Evolutionary conservation across 2,113 vertebrate species (phyloP).

Genomic region (Gambusia holbrooki): DNA sequence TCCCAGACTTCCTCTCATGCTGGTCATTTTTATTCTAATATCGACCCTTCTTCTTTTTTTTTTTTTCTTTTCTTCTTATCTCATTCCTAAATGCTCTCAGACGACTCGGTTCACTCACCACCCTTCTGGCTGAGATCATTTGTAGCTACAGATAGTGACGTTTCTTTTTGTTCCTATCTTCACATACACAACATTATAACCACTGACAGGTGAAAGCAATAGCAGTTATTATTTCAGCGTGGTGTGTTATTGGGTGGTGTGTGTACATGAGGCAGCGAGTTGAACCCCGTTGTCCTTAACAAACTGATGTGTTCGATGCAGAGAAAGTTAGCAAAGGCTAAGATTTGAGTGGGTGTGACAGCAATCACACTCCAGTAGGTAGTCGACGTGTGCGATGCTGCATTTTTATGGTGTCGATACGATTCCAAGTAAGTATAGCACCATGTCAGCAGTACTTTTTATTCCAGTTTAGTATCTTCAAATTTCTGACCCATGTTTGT

Average conservation of each 20-base stretch:
- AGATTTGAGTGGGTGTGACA: neutral
- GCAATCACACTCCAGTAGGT: neutral
- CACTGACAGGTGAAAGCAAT: neutral
- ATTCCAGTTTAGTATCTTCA: no score
- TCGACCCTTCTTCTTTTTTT: neutral
- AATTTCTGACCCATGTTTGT: no score
- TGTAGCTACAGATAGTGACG: neutral
- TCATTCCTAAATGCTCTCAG: constrained; percentile 9
- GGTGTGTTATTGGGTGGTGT: neutral
- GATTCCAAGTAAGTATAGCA: no score
- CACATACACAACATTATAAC: neutral
- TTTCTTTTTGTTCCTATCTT: constrained; percentile 5
- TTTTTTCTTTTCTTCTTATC: neutral
- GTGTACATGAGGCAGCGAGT: neutral
- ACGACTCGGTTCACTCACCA: neutral
- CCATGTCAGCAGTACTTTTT: no score
- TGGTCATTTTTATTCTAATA: constrained; percentile 6
- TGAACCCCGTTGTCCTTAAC: neutral
- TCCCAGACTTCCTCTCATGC: neutral
- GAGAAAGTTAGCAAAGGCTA: neutral
- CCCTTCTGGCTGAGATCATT: neutral
- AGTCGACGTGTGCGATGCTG: no score
- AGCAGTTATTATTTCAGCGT: neutral
- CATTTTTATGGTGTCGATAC: no score
- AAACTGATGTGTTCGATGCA: neutral